Conservation (phyloP, 2,888 invertebrate genomes). For the Synergus umbraculus region DNA sequence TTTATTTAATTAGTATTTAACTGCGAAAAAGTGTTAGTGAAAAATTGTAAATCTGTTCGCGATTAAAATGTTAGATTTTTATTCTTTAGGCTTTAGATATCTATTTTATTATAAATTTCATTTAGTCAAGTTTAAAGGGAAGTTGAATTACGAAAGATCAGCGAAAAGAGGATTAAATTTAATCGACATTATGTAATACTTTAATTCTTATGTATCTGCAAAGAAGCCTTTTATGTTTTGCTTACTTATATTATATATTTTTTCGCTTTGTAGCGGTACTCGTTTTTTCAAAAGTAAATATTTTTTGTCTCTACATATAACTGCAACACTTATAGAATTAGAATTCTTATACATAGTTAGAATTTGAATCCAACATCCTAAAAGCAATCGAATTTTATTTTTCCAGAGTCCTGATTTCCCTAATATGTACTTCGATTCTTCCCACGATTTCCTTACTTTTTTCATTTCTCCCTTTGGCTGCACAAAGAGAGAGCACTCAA, state of each 20-base stretch:
- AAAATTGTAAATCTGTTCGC: not conserved
- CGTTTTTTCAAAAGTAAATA: too few relatives aligned
- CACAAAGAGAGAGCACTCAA: constrained; percentile 28
- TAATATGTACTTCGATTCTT: constrained; percentile 7
- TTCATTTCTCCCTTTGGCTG: constrained; percentile 14
- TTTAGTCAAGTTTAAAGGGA: not conserved
- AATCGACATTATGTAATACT: not conserved
- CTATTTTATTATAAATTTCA: not conserved
- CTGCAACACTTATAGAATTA: too few relatives aligned
- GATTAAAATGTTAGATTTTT: not conserved
- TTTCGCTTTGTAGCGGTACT: too few relatives aligned
- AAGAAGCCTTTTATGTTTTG: not conserved
- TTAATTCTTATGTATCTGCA: not conserved
- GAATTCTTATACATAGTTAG: constrained; percentile 17
- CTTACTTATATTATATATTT: too few relatives aligned
- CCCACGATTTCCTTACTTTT: constrained; percentile 22
- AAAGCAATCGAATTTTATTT: not conserved
- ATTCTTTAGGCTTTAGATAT: not conserved
- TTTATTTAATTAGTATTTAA: not conserved
- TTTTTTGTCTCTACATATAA: too few relatives aligned
- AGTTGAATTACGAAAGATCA: not conserved
- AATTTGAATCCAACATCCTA: not conserved
- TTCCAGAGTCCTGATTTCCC: constrained; percentile 1
- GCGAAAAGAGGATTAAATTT: not conserved
- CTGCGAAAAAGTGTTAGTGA: not conserved